These are phyloP conservation scores for Sinohyriopsis cumingii DNA, from an alignment of 2,888 invertebrate genomes.

Conservation along the genomic window DNA sequence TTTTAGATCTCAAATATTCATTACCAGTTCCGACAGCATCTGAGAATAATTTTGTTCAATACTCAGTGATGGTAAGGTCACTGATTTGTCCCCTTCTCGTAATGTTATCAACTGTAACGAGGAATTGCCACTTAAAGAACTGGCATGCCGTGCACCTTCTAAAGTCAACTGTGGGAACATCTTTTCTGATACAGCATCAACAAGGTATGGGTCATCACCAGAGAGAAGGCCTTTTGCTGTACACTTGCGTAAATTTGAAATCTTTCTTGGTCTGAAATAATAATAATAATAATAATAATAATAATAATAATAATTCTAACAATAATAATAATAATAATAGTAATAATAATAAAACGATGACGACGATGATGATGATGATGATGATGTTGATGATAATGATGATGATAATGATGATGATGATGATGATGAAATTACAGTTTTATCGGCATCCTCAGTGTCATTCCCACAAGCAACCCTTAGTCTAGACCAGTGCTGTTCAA, in stretches of 20 bases:
- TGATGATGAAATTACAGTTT: neutral
- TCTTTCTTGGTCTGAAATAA: conserved; percentile 47
- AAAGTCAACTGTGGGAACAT: conserved; percentile 70
- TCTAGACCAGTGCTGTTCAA: no score
- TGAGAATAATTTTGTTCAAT: conserved; percentile 75
- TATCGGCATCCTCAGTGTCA: neutral
- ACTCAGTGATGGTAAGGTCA: conserved; percentile 72
- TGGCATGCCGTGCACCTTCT: conserved; percentile 36
- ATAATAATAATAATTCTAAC: no score
- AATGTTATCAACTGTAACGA: conserved; percentile 69
- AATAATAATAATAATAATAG: no score
- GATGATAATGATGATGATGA: neutral
- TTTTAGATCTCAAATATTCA: conserved; percentile 64
- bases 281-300: conserved; percentile 3
- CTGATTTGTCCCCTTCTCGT: conserved; percentile 70
- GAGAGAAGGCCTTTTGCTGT: conserved; percentile 58
- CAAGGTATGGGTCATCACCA: conserved; percentile 74
- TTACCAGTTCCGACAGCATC: conserved; percentile 74
- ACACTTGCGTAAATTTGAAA: conserved; percentile 40
- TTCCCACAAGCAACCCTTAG: neutral
- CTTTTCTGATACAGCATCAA: conserved; percentile 70
- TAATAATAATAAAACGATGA: neutral
- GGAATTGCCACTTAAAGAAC: conserved; percentile 36
- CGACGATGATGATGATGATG: neutral
- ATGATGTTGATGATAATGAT: neutral